A percentile compares a stretch with the other conserved stretches of the same genome.
Evolutionary conservation across 2,888 invertebrate genomes (phyloP).

Genomic region (Cacoxenus indagator): DNA sequence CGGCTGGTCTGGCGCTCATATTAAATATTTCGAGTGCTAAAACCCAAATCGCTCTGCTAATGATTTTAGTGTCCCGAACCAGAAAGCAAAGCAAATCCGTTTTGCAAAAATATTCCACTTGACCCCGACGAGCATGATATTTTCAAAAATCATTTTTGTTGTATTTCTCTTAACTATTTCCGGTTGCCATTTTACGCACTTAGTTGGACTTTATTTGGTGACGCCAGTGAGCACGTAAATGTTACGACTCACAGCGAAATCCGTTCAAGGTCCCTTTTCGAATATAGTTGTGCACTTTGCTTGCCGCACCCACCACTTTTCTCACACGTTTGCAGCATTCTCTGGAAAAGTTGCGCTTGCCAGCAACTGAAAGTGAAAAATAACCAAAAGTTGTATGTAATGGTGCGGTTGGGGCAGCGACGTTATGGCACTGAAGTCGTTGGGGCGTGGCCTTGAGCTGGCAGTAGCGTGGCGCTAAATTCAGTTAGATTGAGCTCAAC

Average conservation of each 20-base stretch:
- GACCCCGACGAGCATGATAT: background rate
- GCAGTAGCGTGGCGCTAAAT: no score
- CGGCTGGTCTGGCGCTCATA: background rate
- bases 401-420: background rate
- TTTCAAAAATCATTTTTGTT: no score
- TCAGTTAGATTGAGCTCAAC: background rate
- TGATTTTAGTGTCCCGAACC: constrained; percentile 1
- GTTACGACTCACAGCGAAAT: background rate
- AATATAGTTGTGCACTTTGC: background rate
- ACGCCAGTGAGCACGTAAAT: no score
- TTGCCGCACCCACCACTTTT: background rate
- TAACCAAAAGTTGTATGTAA: constrained; percentile 42
- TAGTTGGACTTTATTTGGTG: no score
- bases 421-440: background rate
- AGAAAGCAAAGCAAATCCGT: background rate
- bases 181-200: no score
- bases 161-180: no score
- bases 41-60: constrained; percentile 12
- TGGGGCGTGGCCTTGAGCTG: constrained; percentile 8
- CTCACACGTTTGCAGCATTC: background rate
- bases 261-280: constrained; percentile 5
- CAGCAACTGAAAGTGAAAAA: constrained; percentile 39
- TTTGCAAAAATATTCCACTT: background rate
- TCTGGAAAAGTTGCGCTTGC: background rate
- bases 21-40: constrained; percentile 11